Evolutionary conservation across 1,140 invertebrate genomes (phyloP).

Genomic region (Listronotus oregonensis): DNA sequence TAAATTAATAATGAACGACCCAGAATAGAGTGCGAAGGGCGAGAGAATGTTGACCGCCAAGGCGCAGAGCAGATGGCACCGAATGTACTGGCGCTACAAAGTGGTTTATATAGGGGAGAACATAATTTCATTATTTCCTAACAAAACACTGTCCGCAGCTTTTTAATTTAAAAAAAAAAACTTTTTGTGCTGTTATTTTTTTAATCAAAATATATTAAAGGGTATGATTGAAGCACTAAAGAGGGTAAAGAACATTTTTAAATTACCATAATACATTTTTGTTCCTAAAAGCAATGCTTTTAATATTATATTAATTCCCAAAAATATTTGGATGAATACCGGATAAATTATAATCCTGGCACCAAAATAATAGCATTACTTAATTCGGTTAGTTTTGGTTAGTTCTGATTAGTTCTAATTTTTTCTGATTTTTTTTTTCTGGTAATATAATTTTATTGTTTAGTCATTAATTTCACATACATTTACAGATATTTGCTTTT

Average conservation of each 20-base stretch:
- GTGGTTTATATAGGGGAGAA: constrained; percentile 32
- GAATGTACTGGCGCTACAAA: constrained; percentile 18
- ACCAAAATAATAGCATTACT: no score
- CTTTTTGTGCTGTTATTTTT: constrained; percentile 19
- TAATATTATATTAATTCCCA: no score
- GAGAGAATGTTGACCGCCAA: constrained; percentile 35
- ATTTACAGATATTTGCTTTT: no score
- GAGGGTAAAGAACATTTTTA: background rate
- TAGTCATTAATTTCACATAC: no score
- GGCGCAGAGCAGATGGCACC: constrained; percentile 34
- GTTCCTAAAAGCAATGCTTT: no score
- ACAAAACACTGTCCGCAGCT: constrained; percentile 28
- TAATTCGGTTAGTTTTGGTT: no score
- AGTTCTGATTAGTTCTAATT: no score
- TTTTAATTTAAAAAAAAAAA: constrained; percentile 20
- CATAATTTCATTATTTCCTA: constrained; percentile 33
- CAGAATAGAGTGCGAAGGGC: constrained; percentile 29
- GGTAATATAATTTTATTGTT: no score
- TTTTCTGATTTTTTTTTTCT: no score
- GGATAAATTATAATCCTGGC: no score
- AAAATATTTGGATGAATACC: no score
- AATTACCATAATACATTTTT: no score
- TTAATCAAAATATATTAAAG: constrained; percentile 12
- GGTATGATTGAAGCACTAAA: background rate
- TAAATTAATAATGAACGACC: constrained; percentile 38